Evolutionary conservation across 2,888 invertebrate species (phyloP), one percentile per base, ranked within the genome.

Genomic region (Hirtodrosophila cameraria): DNA sequence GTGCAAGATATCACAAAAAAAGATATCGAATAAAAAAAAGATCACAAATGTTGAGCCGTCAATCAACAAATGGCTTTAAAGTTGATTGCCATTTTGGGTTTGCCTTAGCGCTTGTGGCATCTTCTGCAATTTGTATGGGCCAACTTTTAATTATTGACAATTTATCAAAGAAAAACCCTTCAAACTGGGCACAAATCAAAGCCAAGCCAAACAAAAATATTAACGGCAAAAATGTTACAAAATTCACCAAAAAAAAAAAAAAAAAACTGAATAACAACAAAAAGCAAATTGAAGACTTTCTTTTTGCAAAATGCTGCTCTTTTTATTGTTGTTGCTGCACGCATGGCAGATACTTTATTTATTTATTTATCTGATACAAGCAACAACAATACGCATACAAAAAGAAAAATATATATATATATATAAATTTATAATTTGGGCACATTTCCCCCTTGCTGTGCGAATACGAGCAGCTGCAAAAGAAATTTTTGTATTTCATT

Each of bases 131-230:
- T 50, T 59, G 49, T 49, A 52, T 72, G 72, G 36, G 31, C 54
- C 72, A 72, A 72, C 63, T 50, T 73, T 69, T 73, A 69, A 73
- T 75, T 73, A 73, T 54, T 54, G 53, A 75, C 70, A 65, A 75
- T 73, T 65, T 61, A 75, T 75, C 75, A 71, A 70, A 36, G 8
- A 31, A 41, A 28, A 31, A 36, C 33, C 46, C 11, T 38, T 35
- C 23, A 31, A n/a, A n/a, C n/a, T n/a, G n/a, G n/a, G n/a, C 18
- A 1, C 3, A 38, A 49, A 18, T 28, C 31, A 45, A 53, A 43
- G 3, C 6, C 23, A 23, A 36, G 49, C 49, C 28, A 16, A 42
- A 39, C 50, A 53, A 31, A 58, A 30, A 20, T 30, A 39, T 11
- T 16, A 60, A 46, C 46, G 30, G 16, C 43, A 52, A 54, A n/a